Evolutionary conservation across 2,888 invertebrate genomes (phyloP).

Genomic region (Drosophila rubida): DNA sequence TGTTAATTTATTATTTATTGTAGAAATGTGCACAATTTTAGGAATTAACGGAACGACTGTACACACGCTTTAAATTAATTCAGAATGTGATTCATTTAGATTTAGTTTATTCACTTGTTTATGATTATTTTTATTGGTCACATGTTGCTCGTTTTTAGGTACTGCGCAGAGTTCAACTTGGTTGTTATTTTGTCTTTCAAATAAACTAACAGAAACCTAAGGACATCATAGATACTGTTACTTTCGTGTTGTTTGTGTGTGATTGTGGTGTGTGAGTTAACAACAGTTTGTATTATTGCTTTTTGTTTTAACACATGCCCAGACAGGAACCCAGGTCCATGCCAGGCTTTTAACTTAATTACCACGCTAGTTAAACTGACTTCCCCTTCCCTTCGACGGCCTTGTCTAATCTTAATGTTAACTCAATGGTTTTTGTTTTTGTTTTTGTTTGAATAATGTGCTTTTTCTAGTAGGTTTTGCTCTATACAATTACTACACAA

Average conservation of each 20-base stretch:
- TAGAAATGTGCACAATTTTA: slow-evolving; percentile 4
- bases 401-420: slow-evolving; percentile 68
- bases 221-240: slow-evolving; percentile 22
- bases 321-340: slow-evolving; percentile 18
- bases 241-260: slow-evolving; percentile 21
- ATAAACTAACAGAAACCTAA: slow-evolving; percentile 68
- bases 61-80: slow-evolving; percentile 9
- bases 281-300: slow-evolving; percentile 67
- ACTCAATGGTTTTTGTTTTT: slow-evolving; percentile 49
- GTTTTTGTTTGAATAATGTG: slow-evolving; percentile 35
- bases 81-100: slow-evolving; percentile 19
- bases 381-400: neutral
- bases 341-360: slow-evolving; percentile 60
- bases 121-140: slow-evolving; percentile 64
- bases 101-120: slow-evolving; percentile 15
- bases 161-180: slow-evolving; percentile 66
- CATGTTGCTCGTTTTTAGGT: slow-evolving; percentile 72
- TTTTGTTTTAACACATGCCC: slow-evolving; percentile 58
- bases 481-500: slow-evolving; percentile 47
- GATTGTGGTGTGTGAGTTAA: slow-evolving; percentile 37
- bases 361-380: slow-evolving; percentile 56
- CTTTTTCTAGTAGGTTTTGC: no score
- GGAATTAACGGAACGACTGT: slow-evolving; percentile 4
- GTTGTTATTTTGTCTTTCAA: slow-evolving; percentile 60
- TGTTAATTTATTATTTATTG: slow-evolving; percentile 1